Evolutionary conservation across 2,888 invertebrate genomes (phyloP).

Genomic region (Hipparchia semele): DNA sequence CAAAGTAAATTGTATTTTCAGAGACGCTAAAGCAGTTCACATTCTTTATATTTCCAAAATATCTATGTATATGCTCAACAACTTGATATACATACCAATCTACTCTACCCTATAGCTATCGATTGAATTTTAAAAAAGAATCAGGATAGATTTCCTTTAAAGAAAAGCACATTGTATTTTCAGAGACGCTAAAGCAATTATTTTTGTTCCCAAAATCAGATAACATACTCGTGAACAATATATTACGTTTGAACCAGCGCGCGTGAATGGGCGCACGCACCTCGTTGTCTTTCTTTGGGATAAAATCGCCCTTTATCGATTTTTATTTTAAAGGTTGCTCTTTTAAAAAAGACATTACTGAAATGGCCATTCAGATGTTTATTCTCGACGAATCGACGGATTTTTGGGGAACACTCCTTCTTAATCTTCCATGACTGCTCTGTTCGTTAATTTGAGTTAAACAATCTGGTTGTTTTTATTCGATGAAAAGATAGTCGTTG

Average conservation of each 20-base stretch:
- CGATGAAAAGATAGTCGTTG: no score
- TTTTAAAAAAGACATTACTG: background rate
- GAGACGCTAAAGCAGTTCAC: no score
- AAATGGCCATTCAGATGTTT: background rate
- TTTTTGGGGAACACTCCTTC: constrained; percentile 1
- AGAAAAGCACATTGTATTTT: constrained; percentile 22
- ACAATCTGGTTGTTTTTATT: background rate
- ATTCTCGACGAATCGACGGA: background rate
- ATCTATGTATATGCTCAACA: no score
- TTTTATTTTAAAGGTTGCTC: constrained; percentile 9
- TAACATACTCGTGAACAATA: constrained; percentile 32
- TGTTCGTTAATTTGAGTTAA: constrained; percentile 14
- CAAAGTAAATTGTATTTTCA: no score
- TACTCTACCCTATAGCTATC: background rate
- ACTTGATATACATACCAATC: no score
- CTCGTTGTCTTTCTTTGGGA: constrained; percentile 24
- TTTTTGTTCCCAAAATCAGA: constrained; percentile 36
- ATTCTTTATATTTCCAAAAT: no score
- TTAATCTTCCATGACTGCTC: constrained; percentile 6
- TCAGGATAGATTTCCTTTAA: background rate
- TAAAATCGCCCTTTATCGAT: constrained; percentile 28
- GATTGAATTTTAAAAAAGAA: background rate
- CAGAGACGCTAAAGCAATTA: constrained; percentile 27
- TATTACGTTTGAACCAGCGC: constrained; percentile 32
- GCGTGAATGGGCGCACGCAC: constrained; percentile 27